These are phyloP conservation scores for Icerya purchasi DNA, from an alignment of 2,888 invertebrate genomes.

Conservation along the genomic window DNA sequence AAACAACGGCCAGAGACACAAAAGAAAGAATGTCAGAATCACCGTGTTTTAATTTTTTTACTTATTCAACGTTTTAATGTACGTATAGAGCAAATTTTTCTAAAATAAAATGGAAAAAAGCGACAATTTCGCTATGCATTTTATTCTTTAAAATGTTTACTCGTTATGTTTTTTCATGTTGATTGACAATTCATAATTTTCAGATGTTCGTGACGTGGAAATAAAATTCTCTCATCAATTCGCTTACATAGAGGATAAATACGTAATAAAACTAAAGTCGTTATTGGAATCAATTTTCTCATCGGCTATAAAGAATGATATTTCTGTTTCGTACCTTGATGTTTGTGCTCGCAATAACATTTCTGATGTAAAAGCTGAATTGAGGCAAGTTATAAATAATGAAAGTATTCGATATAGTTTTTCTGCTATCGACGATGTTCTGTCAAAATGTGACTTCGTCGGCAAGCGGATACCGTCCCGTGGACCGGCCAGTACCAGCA, in stretches of 20 bases:
- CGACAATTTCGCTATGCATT: too few species aligned
- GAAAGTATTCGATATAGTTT: not conserved
- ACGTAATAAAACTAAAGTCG: not conserved
- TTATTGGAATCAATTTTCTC: conserved; percentile 7
- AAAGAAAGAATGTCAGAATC: too few species aligned
- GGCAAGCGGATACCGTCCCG: not conserved
- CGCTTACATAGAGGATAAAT: conserved; percentile 9
- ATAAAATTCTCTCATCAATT: not conserved
- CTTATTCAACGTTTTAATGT: too few species aligned
- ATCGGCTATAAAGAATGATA: conserved; percentile 2
- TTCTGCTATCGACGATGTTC: not conserved
- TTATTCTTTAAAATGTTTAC: too few species aligned
- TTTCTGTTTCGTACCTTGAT: not conserved
- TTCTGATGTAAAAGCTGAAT: not conserved
- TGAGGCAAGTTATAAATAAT: not conserved
- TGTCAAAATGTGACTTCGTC: not conserved
- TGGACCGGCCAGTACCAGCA: conserved; percentile 1
- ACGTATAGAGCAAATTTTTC: too few species aligned
- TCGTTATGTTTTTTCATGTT: too few species aligned
- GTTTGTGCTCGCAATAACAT: not conserved
- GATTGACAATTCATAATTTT: too few species aligned
- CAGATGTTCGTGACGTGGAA: conserved; percentile 8
- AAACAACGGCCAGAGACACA: too few species aligned
- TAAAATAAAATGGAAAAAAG: too few species aligned
- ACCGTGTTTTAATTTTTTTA: too few species aligned